Base-by-base conservation (phyloP, 1,140 invertebrate genomes). In the Magallana angulata region DNA sequence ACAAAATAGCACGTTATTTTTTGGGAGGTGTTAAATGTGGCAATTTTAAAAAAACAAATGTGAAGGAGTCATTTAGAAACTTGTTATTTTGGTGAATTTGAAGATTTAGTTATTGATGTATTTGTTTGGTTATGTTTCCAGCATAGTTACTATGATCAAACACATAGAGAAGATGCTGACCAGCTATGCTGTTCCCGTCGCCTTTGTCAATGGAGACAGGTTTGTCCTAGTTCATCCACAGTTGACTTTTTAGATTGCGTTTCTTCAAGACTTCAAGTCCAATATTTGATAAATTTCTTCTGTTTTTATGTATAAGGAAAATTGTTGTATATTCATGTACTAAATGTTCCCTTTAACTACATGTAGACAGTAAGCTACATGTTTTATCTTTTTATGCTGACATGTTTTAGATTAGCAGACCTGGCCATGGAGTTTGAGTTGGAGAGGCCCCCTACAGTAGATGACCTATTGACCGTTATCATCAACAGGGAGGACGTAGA, bases 131-230 rank as follows among this genome's bases (percentile, higher is more conserved):
- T 82, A 30, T 88, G 11, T 88, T 92, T 91, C 56, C 92, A 94
- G 93, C 64, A 94, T 94, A 88, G 93, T 94, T 0, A 93, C 94
- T 58, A 92, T 93, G 88, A 85, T 95, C 16, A 90, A 90, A 87
- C 87, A 93, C 30, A 62, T 95, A 62, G 94, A 94, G 87, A 92
- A 88, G 82, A 88, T 95, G 89, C 84, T 94, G 80, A 90, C 90
- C 4, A 91, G 91, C 62, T 94, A 92, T 90, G 86, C 91, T 30
- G 91, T 95, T 14, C 94, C 94, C 82, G 90, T 95, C n/a, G 94
- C 94, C 68, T 94, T 94, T 90, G 91, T 94, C 30, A 92, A 94
- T 92, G 94, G 94, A 88, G 93, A 94, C 85, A 94, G 91, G 94
- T 94, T 91, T 90, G 91, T 88, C 14, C 2, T 36, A 76, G 1